Evolutionary conservation across 2,797 vertebrate species (phyloP).

Genomic region (Sebastes umbrosus): DNA sequence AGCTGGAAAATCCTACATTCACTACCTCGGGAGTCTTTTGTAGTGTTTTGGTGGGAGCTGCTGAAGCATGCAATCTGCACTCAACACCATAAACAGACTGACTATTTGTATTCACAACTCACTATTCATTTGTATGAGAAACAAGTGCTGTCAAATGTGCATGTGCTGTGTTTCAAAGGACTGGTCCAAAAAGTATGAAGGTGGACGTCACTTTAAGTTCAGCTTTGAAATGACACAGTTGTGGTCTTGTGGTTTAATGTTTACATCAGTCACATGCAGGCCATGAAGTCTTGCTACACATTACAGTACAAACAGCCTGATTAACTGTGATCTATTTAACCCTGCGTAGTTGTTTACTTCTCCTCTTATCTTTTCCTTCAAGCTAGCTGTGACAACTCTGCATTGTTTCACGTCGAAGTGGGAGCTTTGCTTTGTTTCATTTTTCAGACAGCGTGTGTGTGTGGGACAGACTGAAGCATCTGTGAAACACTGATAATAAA

Average conservation of each 20-base stretch:
- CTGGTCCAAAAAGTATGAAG: background rate
- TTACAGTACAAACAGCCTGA: background rate
- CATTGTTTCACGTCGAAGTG: constrained; percentile 2
- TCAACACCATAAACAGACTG: background rate
- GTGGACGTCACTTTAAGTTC: background rate
- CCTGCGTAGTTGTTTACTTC: constrained; percentile 3
- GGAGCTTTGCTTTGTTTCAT: constrained; percentile 22
- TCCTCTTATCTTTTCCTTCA: background rate
- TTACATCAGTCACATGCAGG: constrained; percentile 24
- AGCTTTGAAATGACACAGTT: background rate
- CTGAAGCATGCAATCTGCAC: background rate
- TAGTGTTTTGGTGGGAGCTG: constrained; percentile 11
- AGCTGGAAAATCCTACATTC: constrained; percentile 4
- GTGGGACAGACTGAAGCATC: constrained; percentile 8
- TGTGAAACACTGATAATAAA: background rate
- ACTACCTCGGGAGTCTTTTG: background rate
- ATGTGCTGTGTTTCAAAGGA: background rate
- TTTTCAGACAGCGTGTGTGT: background rate
- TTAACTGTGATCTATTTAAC: constrained; percentile 8
- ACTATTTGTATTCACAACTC: constrained; percentile 14
- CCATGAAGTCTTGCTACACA: background rate
- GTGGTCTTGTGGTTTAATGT: background rate
- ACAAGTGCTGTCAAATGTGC: background rate
- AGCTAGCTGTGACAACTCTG: background rate
- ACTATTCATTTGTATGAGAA: background rate